phyloP scores from a whole-genome alignment of 2,797 vertebrate species.

The Tolypeutes matacus region DNA sequence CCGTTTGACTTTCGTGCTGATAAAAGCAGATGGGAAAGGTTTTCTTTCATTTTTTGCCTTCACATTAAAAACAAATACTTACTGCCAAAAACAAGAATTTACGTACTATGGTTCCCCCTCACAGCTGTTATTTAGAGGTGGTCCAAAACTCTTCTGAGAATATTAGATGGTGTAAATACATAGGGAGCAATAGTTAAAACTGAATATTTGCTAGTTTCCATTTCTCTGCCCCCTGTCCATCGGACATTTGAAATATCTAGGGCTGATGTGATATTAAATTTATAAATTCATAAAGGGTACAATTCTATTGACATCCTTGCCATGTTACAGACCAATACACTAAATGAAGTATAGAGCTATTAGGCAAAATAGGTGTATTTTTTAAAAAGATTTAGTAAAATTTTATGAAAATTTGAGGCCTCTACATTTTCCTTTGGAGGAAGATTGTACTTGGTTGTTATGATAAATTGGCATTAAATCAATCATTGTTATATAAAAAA shows the following conservation, averaged over 20 bases:
- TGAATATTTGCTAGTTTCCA: neutral
- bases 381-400: neutral
- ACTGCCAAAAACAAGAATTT: constrained; percentile 72
- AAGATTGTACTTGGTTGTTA: neutral
- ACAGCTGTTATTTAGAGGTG: constrained; percentile 72
- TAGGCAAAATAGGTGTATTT: constrained; percentile 33
- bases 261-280: neutral
- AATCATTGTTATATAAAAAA: constrained; percentile 23
- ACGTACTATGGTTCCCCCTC: constrained; percentile 48
- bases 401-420: constrained; percentile 44
- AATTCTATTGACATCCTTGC: constrained; percentile 30
- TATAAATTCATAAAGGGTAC: neutral
- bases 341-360: constrained; percentile 31
- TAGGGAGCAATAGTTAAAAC: constrained; percentile 39
- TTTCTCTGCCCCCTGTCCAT: neutral
- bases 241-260: neutral
- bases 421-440: constrained; percentile 30
- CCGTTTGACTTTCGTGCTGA: constrained; percentile 72
- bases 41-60: constrained; percentile 77
- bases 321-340: neutral
- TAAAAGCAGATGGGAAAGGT: constrained; percentile 78
- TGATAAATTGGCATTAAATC: constrained; percentile 15
- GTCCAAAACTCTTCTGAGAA: constrained; percentile 72
- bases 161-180: constrained; percentile 23
- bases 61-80: constrained; percentile 80